These are phyloP conservation scores for Stigmatopora nigra DNA, from an alignment of 2,113 vertebrate genomes.

Conservation along the genomic window DNA sequence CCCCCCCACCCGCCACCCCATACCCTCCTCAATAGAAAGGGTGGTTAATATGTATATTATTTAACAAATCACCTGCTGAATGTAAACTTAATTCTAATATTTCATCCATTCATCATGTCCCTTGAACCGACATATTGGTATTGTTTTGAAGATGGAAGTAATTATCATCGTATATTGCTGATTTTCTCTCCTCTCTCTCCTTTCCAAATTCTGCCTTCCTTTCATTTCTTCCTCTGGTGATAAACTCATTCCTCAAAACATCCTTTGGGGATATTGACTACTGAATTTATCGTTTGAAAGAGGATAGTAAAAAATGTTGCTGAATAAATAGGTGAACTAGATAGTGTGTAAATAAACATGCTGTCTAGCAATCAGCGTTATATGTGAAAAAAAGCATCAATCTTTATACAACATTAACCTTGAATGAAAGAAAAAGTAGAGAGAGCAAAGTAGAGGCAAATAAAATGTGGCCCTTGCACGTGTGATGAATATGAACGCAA, in stretches of 20 bases:
- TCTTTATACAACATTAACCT: background rate
- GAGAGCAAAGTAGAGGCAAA: too few species aligned
- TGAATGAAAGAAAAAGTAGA: background rate
- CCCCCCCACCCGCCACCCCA: too few species aligned
- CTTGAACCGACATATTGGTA: background rate
- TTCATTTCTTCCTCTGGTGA: too few species aligned
- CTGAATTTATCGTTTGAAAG: conserved; percentile 33
- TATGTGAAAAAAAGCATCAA: background rate
- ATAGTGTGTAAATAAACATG: background rate
- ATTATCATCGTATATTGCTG: too few species aligned
- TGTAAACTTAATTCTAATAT: background rate
- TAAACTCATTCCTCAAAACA: too few species aligned
- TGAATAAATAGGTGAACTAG: background rate
- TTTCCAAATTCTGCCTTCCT: too few species aligned
- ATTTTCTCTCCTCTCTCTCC: too few species aligned
- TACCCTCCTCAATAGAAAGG: background rate
- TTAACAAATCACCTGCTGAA: background rate
- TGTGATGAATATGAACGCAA: too few species aligned
- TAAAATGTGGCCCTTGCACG: too few species aligned
- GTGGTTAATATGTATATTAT: background rate
- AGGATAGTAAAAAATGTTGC: background rate
- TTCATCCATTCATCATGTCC: background rate
- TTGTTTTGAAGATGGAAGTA: background rate
- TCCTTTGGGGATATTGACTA: conserved; percentile 25
- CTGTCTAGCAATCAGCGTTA: background rate